Conservation (phyloP, 2,888 invertebrate species). For the Pyrocoelia pectoralis region DNA sequence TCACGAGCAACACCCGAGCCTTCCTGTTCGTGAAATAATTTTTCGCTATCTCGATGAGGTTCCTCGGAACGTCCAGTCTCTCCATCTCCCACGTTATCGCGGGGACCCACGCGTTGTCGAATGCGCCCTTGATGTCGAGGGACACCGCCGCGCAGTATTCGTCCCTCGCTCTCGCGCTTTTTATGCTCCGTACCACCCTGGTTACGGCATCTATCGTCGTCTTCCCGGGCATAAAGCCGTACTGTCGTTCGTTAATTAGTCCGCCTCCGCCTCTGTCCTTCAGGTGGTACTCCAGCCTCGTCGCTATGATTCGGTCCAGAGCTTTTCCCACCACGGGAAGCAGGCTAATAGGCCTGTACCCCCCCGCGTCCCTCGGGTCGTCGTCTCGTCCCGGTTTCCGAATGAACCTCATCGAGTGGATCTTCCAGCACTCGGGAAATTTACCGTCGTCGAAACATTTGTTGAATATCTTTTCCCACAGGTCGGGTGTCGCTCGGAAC, state of each 20-base stretch:
- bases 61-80: neutral
- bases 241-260: constrained; percentile 18
- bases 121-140: constrained; percentile 41
- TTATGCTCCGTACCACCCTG: neutral
- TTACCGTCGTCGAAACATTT: neutral
- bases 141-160: constrained; percentile 31
- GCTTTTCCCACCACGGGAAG: constrained; percentile 22
- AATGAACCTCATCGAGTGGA: neutral
- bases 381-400: constrained; percentile 13
- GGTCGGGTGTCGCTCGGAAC: neutral
- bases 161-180: constrained; percentile 6
- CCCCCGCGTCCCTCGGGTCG: constrained; percentile 5
- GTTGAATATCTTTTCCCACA: constrained; percentile 6
- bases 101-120: constrained; percentile 49
- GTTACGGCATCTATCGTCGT: constrained; percentile 22
- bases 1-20: neutral
- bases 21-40: neutral
- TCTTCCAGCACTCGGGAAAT: neutral
- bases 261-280: neutral
- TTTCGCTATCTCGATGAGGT: neutral
- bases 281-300: constrained; percentile 6
- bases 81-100: neutral
- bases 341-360: constrained; percentile 20
- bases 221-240: constrained; percentile 16
- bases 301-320: constrained; percentile 12